These are phyloP conservation scores for Basileuterus tristriatus DNA, from an alignment of 2,797 vertebrate genomes.

Conservation along the genomic window DNA sequence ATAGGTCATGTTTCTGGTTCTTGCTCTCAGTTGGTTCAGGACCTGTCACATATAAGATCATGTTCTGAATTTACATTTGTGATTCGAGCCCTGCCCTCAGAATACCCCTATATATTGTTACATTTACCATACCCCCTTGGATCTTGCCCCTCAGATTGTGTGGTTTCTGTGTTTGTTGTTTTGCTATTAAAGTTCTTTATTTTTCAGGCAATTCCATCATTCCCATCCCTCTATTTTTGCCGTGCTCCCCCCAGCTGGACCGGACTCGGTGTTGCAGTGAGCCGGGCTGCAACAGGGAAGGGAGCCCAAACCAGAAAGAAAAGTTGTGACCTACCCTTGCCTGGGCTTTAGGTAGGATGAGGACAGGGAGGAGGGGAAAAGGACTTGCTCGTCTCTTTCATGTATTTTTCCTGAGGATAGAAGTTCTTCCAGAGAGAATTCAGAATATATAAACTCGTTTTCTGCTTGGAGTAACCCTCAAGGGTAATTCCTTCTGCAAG, in stretches of 20 bases:
- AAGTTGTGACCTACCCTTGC: neutral
- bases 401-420: neutral
- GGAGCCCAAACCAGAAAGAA: neutral
- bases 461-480: neutral
- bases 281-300: neutral
- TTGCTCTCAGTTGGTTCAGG: neutral
- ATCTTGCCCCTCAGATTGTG: neutral
- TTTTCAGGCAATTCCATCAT: neutral
- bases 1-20: neutral
- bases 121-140: neutral
- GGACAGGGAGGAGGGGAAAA: neutral
- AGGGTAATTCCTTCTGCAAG: neutral
- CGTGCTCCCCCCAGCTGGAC: rapidly evolving
- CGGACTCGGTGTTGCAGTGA: rapidly evolving
- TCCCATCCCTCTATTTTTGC: neutral
- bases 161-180: neutral
- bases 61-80: neutral
- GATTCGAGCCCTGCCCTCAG: neutral
- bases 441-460: neutral
- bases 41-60: neutral
- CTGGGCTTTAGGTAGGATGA: neutral
- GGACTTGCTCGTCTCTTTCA: neutral
- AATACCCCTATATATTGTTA: neutral
- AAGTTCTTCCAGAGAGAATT: neutral
- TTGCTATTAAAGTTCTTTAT: neutral